Conservation (phyloP, 2,888 invertebrate genomes). For the Eulithis testata region DNA sequence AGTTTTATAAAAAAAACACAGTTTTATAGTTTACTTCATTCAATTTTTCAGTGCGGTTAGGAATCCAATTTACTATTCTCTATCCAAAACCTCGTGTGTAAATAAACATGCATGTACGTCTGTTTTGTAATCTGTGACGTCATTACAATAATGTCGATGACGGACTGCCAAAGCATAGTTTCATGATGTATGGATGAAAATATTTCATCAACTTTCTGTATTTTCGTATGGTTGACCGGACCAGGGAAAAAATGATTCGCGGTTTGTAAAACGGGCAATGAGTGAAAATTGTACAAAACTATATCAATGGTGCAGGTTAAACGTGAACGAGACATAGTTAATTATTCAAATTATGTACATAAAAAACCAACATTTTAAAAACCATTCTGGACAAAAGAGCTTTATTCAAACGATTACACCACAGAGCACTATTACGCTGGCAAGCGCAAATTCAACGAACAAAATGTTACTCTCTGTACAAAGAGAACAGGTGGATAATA, state of each 20-base stretch:
- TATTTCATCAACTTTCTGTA: no score
- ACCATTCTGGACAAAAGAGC: neutral
- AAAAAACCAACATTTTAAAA: neutral
- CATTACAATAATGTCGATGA: slow-evolving; percentile 16
- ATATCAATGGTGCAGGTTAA: no score
- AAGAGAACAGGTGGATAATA: slow-evolving; percentile 1
- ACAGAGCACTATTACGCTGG: neutral
- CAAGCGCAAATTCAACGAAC: neutral
- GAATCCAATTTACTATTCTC: slow-evolving; percentile 47
- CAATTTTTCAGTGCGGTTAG: slow-evolving; percentile 61
- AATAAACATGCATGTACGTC: slow-evolving; percentile 17
- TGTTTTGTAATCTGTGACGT: slow-evolving; percentile 22
- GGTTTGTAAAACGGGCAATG: no score
- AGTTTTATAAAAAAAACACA: no score
- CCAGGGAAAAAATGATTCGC: no score
- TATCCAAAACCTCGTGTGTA: slow-evolving; percentile 18
- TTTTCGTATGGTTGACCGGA: no score
- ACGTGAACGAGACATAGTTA: no score
- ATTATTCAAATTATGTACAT: neutral
- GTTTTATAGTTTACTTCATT: no score
- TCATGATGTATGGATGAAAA: neutral
- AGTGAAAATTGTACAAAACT: no score
- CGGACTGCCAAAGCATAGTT: slow-evolving; percentile 7
- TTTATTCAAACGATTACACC: neutral
- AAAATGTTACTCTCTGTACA: slow-evolving; percentile 1